A percentile compares a stretch with the other conserved stretches of the same genome.
These are phyloP conservation scores for Mus pahari DNA, from an alignment of 2,113 vertebrate genomes.

Conservation along the genomic window DNA sequence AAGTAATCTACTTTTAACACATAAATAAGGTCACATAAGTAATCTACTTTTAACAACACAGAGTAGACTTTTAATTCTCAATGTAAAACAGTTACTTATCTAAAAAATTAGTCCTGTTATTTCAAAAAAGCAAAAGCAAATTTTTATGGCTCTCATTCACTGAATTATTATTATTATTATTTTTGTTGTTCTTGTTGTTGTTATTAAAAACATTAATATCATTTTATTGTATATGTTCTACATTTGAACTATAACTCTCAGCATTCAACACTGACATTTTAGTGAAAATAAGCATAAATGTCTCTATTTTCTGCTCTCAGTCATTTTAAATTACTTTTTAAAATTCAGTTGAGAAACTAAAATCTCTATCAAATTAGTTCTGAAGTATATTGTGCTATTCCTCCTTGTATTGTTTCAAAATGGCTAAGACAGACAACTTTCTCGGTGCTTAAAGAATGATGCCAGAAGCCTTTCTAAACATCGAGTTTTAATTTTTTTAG, in stretches of 20 bases:
- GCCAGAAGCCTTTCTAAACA: constrained; percentile 30
- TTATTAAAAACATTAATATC: neutral
- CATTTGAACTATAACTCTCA: neutral
- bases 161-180: no score
- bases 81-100: neutral
- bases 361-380: constrained; percentile 39
- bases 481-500: constrained; percentile 58
- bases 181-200: neutral
- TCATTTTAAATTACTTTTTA: neutral
- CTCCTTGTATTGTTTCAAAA: constrained; percentile 39
- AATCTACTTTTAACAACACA: neutral
- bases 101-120: neutral
- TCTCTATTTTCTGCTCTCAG: neutral
- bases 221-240: neutral
- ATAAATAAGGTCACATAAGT: neutral
- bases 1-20: neutral
- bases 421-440: constrained; percentile 44
- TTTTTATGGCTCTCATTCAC: neutral
- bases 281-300: constrained; percentile 26
- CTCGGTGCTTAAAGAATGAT: constrained; percentile 31
- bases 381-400: constrained; percentile 38
- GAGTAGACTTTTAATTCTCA: neutral
- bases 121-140: neutral
- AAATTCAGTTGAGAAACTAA: constrained; percentile 3
- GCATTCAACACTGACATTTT: neutral